Percentiles rank a stretch among this genome's conserved stretches.
Conservation (phyloP, 2,888 invertebrate species). For the Ochlodes sylvanus region DNA sequence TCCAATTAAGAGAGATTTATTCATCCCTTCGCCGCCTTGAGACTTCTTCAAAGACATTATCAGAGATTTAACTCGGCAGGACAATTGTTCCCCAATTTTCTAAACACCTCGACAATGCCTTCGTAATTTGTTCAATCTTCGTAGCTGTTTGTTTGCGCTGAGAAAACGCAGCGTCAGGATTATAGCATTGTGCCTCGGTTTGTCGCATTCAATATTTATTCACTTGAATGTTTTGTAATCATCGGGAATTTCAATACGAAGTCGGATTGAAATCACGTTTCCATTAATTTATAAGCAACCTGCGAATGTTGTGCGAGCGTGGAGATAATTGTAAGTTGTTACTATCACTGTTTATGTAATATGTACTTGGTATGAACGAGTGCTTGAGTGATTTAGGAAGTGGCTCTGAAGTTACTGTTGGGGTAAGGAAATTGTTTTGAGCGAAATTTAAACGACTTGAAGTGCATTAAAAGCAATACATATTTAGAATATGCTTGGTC, state of each 20-base stretch:
- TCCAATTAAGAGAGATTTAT: slow-evolving; percentile 82
- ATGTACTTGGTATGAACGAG: background rate
- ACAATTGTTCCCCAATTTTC: slow-evolving; percentile 81
- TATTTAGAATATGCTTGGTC: no score
- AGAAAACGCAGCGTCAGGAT: slow-evolving; percentile 63
- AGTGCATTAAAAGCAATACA: no score
- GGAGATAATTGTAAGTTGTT: slow-evolving; percentile 21
- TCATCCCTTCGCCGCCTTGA: slow-evolving; percentile 70
- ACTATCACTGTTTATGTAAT: background rate
- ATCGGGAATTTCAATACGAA: slow-evolving; percentile 62
- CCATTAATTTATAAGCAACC: slow-evolving; percentile 50
- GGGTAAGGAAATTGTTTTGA: no score
- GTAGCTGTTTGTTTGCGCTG: slow-evolving; percentile 72
- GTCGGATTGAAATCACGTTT: slow-evolving; percentile 62
- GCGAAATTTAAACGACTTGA: no score
- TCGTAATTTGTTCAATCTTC: slow-evolving; percentile 77
- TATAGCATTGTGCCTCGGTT: slow-evolving; percentile 63
- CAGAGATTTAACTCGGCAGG: slow-evolving; percentile 76
- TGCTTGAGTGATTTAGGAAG: no score
- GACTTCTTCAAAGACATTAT: slow-evolving; percentile 75
- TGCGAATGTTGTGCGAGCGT: slow-evolving; percentile 22
- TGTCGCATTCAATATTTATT: slow-evolving; percentile 74
- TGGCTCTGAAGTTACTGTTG: no score
- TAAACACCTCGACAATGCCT: slow-evolving; percentile 78
- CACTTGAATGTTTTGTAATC: slow-evolving; percentile 69